Percentiles rank a stretch among this genome's conserved stretches.
phyloP scores from a whole-genome alignment of 1,140 invertebrate species.

The Onthophagus taurus region DNA sequence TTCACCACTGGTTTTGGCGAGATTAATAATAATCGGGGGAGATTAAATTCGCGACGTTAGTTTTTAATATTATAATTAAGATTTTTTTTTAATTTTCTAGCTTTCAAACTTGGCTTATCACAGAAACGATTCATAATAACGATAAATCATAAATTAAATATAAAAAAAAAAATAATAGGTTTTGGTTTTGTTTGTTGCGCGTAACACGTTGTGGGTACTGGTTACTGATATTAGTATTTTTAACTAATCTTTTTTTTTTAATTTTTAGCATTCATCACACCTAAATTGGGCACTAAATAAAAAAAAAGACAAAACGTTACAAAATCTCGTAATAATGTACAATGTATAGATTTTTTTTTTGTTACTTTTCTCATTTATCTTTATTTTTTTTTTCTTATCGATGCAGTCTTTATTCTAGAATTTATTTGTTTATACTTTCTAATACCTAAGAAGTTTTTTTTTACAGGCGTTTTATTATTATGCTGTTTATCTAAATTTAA shows the following conservation, averaged over 20 bases:
- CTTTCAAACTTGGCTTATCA: conserved; percentile 12
- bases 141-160: no score
- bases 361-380: no score
- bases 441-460: conserved; percentile 27
- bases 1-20: no score
- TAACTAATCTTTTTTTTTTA: no score
- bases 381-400: conserved; percentile 30
- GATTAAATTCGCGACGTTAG: no score
- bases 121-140: conserved; percentile 16
- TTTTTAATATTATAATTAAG: no score
- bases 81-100: no score
- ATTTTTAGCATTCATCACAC: conserved; percentile 28
- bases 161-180: conserved; percentile 15
- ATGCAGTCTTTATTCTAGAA: conserved; percentile 35
- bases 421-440: conserved; percentile 26
- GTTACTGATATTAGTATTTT: no score
- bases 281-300: conserved; percentile 28
- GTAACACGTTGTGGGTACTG: conserved; percentile 30
- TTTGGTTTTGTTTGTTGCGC: conserved; percentile 5
- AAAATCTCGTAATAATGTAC: conserved; percentile 30
- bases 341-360: no score
- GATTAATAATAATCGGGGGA: no score
- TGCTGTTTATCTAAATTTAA: conserved; percentile 32
- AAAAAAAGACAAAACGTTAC: conserved; percentile 30
- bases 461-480: conserved; percentile 28